Evolutionary conservation across 2,888 invertebrate species (phyloP).

Genomic region (Drosophila picticornis): DNA sequence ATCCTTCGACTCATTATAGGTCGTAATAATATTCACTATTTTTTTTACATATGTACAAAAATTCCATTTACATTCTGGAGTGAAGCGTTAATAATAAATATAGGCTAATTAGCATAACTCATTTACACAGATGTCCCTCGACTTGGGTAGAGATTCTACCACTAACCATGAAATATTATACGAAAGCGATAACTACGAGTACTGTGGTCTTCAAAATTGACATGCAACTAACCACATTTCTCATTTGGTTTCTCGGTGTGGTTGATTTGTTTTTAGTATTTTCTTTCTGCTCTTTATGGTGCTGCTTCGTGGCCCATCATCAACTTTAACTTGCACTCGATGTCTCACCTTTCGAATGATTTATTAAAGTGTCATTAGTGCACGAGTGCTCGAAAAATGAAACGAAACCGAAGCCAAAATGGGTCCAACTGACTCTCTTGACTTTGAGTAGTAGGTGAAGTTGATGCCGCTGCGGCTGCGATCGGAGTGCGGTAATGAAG

Average conservation of each 20-base stretch:
- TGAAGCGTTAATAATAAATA: conserved; percentile 24
- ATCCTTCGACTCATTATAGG: background rate
- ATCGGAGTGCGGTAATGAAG: conserved; percentile 79
- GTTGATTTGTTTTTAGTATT: conserved; percentile 37
- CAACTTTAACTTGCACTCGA: conserved; percentile 79
- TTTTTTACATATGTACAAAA: background rate
- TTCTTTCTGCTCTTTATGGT: conserved; percentile 41
- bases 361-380: conserved; percentile 84
- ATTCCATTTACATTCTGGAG: conserved; percentile 24
- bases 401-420: conserved; percentile 73
- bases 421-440: conserved; percentile 45
- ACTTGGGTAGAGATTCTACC: conserved; percentile 16
- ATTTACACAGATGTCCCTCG: conserved; percentile 18
- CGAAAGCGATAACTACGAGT: conserved; percentile 48
- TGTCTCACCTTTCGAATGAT: conserved; percentile 85
- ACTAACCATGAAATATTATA: conserved; percentile 42
- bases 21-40: background rate
- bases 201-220: conserved; percentile 17
- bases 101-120: conserved; percentile 43
- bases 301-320: conserved; percentile 65
- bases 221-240: conserved; percentile 67
- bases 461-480: conserved; percentile 26
- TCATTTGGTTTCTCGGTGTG: conserved; percentile 60
- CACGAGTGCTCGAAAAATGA: conserved; percentile 77
- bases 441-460: conserved; percentile 65